Evolutionary conservation across 2,888 invertebrate genomes (phyloP), one percentile per base, ranked within the genome.

Genomic region (Exephanes ischioxanthus): DNA sequence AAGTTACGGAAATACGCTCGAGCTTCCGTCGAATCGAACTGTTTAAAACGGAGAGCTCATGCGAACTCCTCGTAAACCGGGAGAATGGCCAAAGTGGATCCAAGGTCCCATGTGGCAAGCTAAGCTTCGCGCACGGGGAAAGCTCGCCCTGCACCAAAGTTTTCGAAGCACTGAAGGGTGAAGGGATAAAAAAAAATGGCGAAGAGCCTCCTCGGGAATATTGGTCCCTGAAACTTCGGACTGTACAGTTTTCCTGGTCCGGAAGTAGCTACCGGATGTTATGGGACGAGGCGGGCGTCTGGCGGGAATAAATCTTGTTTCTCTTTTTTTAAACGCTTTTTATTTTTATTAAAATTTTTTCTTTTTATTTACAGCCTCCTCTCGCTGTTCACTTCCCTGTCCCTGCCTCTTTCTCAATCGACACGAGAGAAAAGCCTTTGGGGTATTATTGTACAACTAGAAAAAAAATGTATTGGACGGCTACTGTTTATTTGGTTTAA

Each of bases 221-320:
- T 66, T 48, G n/a, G 26, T 75, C 30, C 14, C 51, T 61, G n/a
- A 14, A 19, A 33, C n/a, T 33, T 2, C 63, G 51, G 19, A 66
- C 48, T 16, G 30, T 22, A 67, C 67, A 76, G 67, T 76, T 76
- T 76, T 37, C 22, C 33, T 37, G 16, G 51, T 66, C 9, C 19
- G 51, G 51, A 11, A 66, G 14, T 33, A 51, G 51, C 66, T 51
- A 22, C 66, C 37, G 33, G 48, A 66, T 66, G 76, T 66, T 51
- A 37, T 58, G 37, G 48, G 51, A 41, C 63, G 63, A 26, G 37
- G 45, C 48, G 51, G 66, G 48, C 63, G 76, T 79, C 68, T 70
- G 58, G 68, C 55, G 58, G 30, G 48, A 78, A 78, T 68, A 61
- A 78, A 45, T 33, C 33, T 73, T 5, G 22, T 55, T 58, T 0